Evolutionary conservation across 2,888 invertebrate species (phyloP), one percentile per base, ranked within the genome.

Genomic region (Drosophila ezoana): DNA sequence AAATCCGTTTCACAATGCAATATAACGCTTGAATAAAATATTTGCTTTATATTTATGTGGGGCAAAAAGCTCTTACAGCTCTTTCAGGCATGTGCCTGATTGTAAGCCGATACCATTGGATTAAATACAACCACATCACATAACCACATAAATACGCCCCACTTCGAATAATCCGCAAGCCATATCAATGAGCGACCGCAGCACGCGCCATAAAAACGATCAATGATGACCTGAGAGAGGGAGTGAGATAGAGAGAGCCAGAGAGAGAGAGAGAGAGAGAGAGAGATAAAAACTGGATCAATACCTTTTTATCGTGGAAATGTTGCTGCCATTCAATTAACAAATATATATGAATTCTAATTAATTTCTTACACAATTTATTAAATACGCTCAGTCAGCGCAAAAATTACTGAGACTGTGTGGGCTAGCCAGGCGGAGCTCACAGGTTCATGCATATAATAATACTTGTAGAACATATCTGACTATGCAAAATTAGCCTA

Each of bases 191-290:
- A 53, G n/a, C 44, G 33, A 60, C 53, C 57, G 53, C 70, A 80
- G 79, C 86, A 86, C 86, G 81, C 76, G 88, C 63, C 78, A 63
- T 14, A 41, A 45, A 60, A 44, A 44, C 52, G 52, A 65, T 69
- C 59, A 47, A 63, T 40, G 57, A 43, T 56, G 59, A 69, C 33
- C 45, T 20, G 32, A 16, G 28, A 16, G 16, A 20, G 33, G 35
- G 18, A 33, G 37, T 20, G 2, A 28, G 14, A 53, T 13, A 56
- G 35, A 20, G 1, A 14, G 8, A 11, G 8, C n/a, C 20, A 13
- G 32, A 43, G 20, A n/a, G 37, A 41, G 1, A 9, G 28, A 33
- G 13, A 16, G 8, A 28, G 20, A 43, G 14, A 11, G 4, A 33
- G 5, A 45, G 20, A 2, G 4, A 10, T 9, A 16, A 13, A 18